Conservation (phyloP, 1,140 invertebrate genomes). For the Drosophila truncata region DNA sequence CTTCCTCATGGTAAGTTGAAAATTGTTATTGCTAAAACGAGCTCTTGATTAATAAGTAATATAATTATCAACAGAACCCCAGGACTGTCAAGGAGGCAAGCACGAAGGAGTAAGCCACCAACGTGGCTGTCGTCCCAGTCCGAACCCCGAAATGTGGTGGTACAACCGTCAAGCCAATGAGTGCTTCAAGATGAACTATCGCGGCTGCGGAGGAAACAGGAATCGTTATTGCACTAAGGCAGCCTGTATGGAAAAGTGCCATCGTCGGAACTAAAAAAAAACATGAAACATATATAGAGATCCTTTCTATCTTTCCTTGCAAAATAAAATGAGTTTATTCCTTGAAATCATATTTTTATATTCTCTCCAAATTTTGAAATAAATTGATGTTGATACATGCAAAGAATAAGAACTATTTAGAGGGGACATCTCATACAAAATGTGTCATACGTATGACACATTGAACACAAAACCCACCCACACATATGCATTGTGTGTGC, state of each 20-base stretch:
- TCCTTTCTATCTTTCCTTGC: no score
- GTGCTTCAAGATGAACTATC: neutral
- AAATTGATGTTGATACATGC: no score
- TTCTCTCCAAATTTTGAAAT: no score
- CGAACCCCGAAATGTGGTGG: neutral
- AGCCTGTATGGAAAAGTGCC: neutral
- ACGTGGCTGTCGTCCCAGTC: neutral
- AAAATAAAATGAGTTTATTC: no score
- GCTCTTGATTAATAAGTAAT: neutral
- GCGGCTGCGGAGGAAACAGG: neutral
- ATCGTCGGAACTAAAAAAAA: neutral
- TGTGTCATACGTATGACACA: no score
- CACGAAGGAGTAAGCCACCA: neutral
- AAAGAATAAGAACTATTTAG: no score
- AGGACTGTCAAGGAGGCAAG: neutral
- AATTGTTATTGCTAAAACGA: neutral
- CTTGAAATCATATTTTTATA: no score
- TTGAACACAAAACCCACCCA: no score
- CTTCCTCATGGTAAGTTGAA: neutral
- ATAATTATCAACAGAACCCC: neutral
- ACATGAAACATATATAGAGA: no score
- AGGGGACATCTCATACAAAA: no score
- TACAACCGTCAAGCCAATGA: neutral
- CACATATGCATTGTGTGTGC: no score
- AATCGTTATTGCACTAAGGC: neutral